Evolutionary conservation across 2,797 vertebrate genomes (phyloP).

Genomic region (Lates japonicus): DNA sequence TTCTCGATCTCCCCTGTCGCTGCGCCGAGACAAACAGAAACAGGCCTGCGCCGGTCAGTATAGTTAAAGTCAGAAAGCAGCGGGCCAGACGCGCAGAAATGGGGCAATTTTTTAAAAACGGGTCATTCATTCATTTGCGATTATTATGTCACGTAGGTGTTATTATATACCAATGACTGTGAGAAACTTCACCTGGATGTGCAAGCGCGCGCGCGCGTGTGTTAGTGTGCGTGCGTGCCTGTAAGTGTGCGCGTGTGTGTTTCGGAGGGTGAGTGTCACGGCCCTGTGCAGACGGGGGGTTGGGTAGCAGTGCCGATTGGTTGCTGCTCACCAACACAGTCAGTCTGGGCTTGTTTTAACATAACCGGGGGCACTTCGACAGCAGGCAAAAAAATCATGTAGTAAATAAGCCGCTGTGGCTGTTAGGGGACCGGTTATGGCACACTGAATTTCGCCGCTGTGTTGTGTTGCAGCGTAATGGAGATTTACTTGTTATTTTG

Average conservation of each 20-base stretch:
- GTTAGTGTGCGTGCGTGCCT: conserved; percentile 15
- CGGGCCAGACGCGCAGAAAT: not conserved
- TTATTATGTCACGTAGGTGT: not conserved
- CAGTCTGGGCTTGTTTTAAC: conserved; percentile 88
- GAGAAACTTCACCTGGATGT: conserved; percentile 72
- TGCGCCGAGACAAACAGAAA: not conserved
- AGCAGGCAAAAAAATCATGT: conserved; percentile 82
- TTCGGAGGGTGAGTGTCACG: conserved; percentile 78
- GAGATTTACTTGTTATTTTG: conserved; percentile 72
- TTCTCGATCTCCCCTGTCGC: conserved; percentile 5
- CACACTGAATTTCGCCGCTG: conserved; percentile 70
- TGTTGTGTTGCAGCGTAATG: conserved; percentile 67
- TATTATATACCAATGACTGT: conserved; percentile 2
- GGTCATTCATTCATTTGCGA: conserved; percentile 3
- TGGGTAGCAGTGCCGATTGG: conserved; percentile 88
- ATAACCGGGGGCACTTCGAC: conserved; percentile 88
- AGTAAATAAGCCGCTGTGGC: conserved; percentile 80
- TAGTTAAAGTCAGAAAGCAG: conserved; percentile 5
- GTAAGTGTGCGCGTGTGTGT: conserved; percentile 25
- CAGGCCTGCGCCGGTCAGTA: not conserved
- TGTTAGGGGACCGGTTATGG: conserved; percentile 71
- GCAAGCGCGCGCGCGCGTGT: conserved; percentile 4
- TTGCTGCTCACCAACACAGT: conserved; percentile 85
- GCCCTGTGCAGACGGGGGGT: conserved; percentile 86
- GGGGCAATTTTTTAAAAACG: not conserved